Percentiles rank a stretch among this genome's conserved stretches.
These are phyloP conservation scores for Apodemia mormo DNA, from an alignment of 2,888 invertebrate species.

Conservation along the genomic window DNA sequence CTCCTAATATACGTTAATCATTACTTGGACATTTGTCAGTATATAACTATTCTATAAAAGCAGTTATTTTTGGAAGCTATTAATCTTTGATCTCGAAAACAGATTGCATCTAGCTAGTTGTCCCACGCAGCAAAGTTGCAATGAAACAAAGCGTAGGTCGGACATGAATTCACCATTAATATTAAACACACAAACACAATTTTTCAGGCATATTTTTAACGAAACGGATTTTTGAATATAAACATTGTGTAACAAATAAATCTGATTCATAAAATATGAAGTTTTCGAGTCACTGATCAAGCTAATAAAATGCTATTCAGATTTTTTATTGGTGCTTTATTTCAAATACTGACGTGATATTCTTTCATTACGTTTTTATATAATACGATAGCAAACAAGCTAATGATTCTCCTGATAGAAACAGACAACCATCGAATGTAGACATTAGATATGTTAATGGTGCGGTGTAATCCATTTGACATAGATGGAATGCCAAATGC, in stretches of 20 bases:
- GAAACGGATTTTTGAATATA: neutral
- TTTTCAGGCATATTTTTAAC: slow-evolving; percentile 2
- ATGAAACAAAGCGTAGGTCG: slow-evolving; percentile 12
- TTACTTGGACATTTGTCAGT: too few species aligned
- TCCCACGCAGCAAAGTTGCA: neutral
- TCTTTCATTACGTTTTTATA: too few species aligned
- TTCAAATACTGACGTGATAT: too few species aligned
- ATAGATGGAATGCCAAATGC: too few species aligned
- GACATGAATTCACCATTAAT: slow-evolving; percentile 6
- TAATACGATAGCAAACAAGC: too few species aligned
- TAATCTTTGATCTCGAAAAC: slow-evolving; percentile 8
- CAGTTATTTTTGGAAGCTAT: neutral
- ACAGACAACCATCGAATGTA: too few species aligned
- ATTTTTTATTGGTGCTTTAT: too few species aligned
- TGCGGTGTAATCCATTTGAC: too few species aligned
- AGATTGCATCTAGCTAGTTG: slow-evolving; percentile 10
- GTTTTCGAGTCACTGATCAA: neutral
- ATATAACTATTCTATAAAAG: neutral
- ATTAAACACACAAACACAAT: slow-evolving; percentile 1
- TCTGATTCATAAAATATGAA: neutral
- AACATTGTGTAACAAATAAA: neutral
- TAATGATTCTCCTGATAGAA: too few species aligned
- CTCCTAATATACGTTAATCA: too few species aligned
- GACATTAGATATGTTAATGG: too few species aligned
- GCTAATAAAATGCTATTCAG: neutral